Base-by-base conservation (phyloP, 2,888 invertebrate genomes). In the Monoplex corrugatus region DNA sequence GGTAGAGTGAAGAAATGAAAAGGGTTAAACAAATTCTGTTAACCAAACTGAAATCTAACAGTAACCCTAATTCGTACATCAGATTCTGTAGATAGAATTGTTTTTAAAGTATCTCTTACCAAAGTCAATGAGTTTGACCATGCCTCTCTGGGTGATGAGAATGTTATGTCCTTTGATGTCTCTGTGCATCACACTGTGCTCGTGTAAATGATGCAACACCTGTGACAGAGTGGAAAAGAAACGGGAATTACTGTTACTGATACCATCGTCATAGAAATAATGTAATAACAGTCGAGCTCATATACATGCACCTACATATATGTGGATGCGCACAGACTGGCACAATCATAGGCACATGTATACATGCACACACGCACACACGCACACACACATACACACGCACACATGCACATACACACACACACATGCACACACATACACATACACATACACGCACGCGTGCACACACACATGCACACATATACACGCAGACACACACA, bases 141-240 rank as follows among this genome's bases (percentile, higher is more conserved):
- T 97, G 0, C 98, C 98, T 90, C 98, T 97, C 94, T 97, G 97
- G 13, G 98, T 98, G 88, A 99, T 96, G 50, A 99, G 96, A 94
- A 99, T 98, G 95, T 99, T 99, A 95, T 97, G 98, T 88, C 98
- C 98, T 93, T 98, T 97, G 90, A 99, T 97, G 96, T 99, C 98
- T 87, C 99, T 97, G 96, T 99, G 99, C 91, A 99, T 97, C 95
- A 98, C 97, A 96, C 98, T 97, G 96, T 98, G 97, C 94, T 98
- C 97, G 96, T 99, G 98, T 87, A 99, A 97, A 96, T 98, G 97
- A 86, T 97, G 96, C 91, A 98, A 96, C 5, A 97, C 98, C 98
- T 98, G 96, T 0, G 90, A n/a, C n/a, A n/a, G n/a, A n/a, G n/a
- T n/a, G n/a, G n/a, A n/a, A n/a, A n/a, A n/a, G n/a, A n/a, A n/a